Conservation (phyloP, 1,140 invertebrate genomes). For the Drosophila orena region DNA sequence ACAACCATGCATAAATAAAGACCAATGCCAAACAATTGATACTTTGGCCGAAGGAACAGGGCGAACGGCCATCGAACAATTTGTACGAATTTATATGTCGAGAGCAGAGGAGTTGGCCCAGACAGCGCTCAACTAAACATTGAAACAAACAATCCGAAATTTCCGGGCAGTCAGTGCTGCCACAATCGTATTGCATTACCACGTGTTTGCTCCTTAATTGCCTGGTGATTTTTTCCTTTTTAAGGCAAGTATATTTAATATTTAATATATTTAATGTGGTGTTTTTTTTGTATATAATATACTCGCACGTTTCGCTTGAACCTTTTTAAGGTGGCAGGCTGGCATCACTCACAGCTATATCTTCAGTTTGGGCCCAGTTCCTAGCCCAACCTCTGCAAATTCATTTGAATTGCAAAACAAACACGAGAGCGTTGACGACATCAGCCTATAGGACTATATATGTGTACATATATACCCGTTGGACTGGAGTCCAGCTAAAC, state of each 20-base stretch:
- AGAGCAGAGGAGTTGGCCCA: constrained; percentile 4
- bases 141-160: constrained; percentile 65
- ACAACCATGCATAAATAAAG: constrained; percentile 71
- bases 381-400: constrained; percentile 41
- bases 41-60: constrained; percentile 54
- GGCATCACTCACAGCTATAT: neutral
- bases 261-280: too few relatives aligned
- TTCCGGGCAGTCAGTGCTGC: constrained; percentile 19
- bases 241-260: too few relatives aligned
- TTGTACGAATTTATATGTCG: constrained; percentile 63
- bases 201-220: neutral
- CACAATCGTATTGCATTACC: neutral
- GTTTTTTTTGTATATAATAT: too few relatives aligned
- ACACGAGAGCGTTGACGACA: constrained; percentile 54
- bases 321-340: neutral
- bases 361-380: constrained; percentile 5
- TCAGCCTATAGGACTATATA: constrained; percentile 28
- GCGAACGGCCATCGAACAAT: constrained; percentile 65
- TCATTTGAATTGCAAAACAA: constrained; percentile 82
- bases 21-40: constrained; percentile 76
- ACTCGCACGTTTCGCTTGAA: neutral
- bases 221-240: too few relatives aligned
- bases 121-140: constrained; percentile 39
- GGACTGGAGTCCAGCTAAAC: constrained; percentile 56
- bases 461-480: constrained; percentile 29